Base-by-base conservation (phyloP, 2,888 invertebrate genomes). In the Cinara cedri region DNA sequence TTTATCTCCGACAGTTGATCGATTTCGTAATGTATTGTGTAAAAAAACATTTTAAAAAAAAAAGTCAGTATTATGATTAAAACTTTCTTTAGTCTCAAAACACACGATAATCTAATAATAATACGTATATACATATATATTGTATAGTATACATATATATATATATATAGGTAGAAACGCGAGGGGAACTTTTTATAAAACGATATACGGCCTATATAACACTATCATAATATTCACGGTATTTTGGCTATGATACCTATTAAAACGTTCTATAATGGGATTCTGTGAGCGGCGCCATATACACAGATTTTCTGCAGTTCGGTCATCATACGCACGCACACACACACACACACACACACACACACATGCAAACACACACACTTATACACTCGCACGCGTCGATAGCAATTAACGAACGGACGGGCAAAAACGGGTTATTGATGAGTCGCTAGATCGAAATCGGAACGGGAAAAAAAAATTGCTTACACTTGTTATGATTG, bases 201-300 rank as follows among this genome's bases (percentile, higher is more conserved):
- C 49, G 57, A n/a, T 34, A 14, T 9, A 4, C 19, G 46, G 1
- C 10, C 6, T 24, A 42, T 42, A 63, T 66, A 65, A 21, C 1
- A 13, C 3, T 21, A 19, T 44, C n/a, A 8, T 3, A 16, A 19
- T 21, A 16, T 78, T 78, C 49, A 70, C 66, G 76, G 76, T 76
- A 46, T 68, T 72, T 76, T 76, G 76, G 66, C 42, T 78, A 24
- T 51, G 57, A 78, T 78, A 78, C 49, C 78, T 62, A 78, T 78
- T 78, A 78, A 78, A 78, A 68, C 6, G 6, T 68, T 49, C 66
- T 76, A 34, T 34, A 76, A 76, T 68, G 19, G 66, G 76, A 76
- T 76, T 76, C 57, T 16, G 19, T 16, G n/a, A n/a, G 60, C 42
- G 16, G 42, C 34, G 16, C 16, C 19, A 21, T 11, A 24, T 13